Base-by-base conservation (phyloP, 2,888 invertebrate genomes). In the Euplexia lucipara region DNA sequence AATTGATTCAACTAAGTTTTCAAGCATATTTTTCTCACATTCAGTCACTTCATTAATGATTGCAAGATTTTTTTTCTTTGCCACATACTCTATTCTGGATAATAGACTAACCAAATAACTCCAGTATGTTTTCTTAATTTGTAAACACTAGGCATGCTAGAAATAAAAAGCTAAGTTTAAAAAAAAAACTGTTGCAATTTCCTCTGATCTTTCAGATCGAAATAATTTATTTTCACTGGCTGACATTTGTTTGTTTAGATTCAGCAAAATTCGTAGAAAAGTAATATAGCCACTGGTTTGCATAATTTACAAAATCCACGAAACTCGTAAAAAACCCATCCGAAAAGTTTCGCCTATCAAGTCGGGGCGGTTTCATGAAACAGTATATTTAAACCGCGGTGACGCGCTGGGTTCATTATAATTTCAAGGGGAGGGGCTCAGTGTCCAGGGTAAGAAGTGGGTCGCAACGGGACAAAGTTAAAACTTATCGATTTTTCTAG, bases 401-500 rank as follows among this genome's bases (percentile, higher is more conserved):
- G 76, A 62, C 71, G 68, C 51, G 64, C 72, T 51, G 64, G 56
- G 65, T 76, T 79, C 72, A 81, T 83, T 80, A 81, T 81, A 80
- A 78, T 83, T 80, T 72, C 66, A 68, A 59, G 54, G 62, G 70
- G 72, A 56, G 66, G 75, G 78, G 64, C 57, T 64, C 60, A 58
- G 52, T 70, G 76, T 75, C 71, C 71, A 56, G 56, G 41, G 67
- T 62, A 51, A 72, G 70, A 83, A 83, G 62, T 84, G 73, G 85
- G 86, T 81, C 85, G 80, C 75, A 48, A 49, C 64, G 58, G 60
- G 70, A 76, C 68, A 42, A 74, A 78, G 78, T 83, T 79, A 58
- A 78, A 83, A 81, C 75, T 74, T 85, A 88, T 88, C 82, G 88
- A 86, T 87, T 82, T 80, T 67, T 42, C 56, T 63, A 59, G 42